These are phyloP conservation scores for Himantopus leucocephalus DNA, from an alignment of 2,113 vertebrate species.

Conservation along the genomic window DNA sequence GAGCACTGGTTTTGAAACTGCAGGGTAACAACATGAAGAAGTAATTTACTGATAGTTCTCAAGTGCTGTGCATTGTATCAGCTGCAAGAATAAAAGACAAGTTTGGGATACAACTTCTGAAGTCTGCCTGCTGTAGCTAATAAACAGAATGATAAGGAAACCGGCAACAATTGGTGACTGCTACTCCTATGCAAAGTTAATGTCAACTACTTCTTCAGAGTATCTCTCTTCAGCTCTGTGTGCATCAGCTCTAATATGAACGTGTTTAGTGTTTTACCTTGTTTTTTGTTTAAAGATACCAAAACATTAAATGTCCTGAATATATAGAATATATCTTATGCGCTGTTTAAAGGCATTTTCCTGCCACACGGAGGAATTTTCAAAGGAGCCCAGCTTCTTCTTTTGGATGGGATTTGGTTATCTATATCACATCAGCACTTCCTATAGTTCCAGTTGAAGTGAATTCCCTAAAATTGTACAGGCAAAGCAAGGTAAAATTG, in stretches of 20 bases:
- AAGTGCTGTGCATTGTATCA: background rate
- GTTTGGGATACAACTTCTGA: background rate
- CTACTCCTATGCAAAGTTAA: background rate
- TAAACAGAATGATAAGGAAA: background rate
- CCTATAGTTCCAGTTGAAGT: background rate
- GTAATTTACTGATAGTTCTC: background rate
- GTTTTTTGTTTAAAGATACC: background rate
- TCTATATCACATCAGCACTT: background rate
- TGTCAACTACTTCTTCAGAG: background rate
- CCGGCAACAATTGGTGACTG: fast-evolving
- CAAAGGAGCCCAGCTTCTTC: background rate
- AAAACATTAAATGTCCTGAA: background rate
- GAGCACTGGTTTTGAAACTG: background rate
- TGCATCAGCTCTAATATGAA: background rate
- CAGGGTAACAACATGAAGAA: fast-evolving
- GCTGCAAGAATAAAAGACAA: background rate
- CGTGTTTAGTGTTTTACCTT: background rate
- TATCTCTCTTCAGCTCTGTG: background rate
- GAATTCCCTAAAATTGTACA: background rate
- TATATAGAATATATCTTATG: background rate
- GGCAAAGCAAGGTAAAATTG: background rate
- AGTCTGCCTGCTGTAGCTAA: background rate
- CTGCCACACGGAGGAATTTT: background rate
- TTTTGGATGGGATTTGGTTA: background rate
- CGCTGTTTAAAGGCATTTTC: background rate